Conservation (phyloP, 2,888 invertebrate species). For the Habroteleia sp. region DNA sequence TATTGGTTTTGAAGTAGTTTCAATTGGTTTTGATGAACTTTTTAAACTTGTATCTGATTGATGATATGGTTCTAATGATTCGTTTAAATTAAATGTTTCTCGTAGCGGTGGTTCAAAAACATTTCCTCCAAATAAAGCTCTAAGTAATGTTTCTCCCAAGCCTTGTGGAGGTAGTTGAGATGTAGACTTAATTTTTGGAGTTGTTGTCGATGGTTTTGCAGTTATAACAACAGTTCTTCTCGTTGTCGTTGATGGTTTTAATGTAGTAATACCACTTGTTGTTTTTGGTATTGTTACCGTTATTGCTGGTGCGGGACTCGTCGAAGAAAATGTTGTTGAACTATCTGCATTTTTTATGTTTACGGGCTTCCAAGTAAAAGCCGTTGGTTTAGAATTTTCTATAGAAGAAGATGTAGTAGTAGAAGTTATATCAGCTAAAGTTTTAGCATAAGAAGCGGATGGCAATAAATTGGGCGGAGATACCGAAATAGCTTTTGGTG, state of each 20-base stretch:
- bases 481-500: conserved; percentile 75
- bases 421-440: conserved; percentile 66
- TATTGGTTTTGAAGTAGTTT: conserved; percentile 70
- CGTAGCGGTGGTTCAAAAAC: conserved; percentile 67
- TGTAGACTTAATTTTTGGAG: conserved; percentile 59
- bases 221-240: conserved; percentile 59
- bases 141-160: conserved; percentile 73
- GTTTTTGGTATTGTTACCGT: conserved; percentile 46
- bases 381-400: conserved; percentile 52
- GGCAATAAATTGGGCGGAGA: conserved; percentile 52
- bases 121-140: conserved; percentile 75
- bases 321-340: conserved; percentile 55
- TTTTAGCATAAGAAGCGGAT: conserved; percentile 35
- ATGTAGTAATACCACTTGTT: conserved; percentile 36
- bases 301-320: conserved; percentile 48
- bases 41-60: conserved; percentile 55
- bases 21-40: conserved; percentile 61
- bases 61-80: conserved; percentile 1
- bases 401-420: conserved; percentile 72
- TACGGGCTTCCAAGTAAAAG: conserved; percentile 63
- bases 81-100: conserved; percentile 2
- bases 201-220: conserved; percentile 55
- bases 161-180: conserved; percentile 75
- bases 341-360: not conserved
- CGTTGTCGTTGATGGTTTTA: conserved; percentile 50